phyloP scores from a whole-genome alignment of 2,888 invertebrate species.

The Napeogenes inachia region DNA sequence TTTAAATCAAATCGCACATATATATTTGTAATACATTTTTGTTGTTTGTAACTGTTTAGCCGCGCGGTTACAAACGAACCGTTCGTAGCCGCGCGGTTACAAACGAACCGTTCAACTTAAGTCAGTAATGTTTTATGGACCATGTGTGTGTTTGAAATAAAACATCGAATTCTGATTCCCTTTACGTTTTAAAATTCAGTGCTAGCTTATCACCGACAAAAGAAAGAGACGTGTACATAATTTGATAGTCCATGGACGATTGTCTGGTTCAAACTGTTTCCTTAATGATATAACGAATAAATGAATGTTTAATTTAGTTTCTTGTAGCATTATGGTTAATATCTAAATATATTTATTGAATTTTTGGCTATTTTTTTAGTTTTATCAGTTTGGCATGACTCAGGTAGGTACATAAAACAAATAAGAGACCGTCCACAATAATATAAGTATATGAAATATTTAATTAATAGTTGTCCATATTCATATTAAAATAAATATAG shows the following conservation, averaged over 20 bases:
- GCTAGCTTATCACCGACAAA: not conserved
- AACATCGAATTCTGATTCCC: not conserved
- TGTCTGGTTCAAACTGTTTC: constrained; percentile 12
- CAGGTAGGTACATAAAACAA: too few species aligned
- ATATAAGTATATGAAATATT: constrained; percentile 9
- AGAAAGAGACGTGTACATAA: constrained; percentile 12
- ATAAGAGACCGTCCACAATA: too few species aligned
- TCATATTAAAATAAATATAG: too few species aligned
- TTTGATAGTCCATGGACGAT: constrained; percentile 11
- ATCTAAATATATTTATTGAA: not conserved
- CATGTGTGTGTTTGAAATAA: constrained; percentile 9
- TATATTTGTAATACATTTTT: too few species aligned
- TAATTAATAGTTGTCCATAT: constrained; percentile 8
- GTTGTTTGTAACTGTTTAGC: too few species aligned
- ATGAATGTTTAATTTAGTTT: constrained; percentile 8
- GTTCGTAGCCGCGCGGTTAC: too few species aligned
- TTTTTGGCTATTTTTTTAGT: too few species aligned
- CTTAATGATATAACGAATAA: constrained; percentile 9
- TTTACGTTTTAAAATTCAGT: not conserved
- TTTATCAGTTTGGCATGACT: too few species aligned
- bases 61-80: too few species aligned
- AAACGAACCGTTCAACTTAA: too few species aligned
- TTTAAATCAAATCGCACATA: too few species aligned
- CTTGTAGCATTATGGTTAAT: not conserved
- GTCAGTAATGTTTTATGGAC: not conserved